Conservation (phyloP, 2,113 vertebrate genomes). For the Cheirogaleus medius region DNA sequence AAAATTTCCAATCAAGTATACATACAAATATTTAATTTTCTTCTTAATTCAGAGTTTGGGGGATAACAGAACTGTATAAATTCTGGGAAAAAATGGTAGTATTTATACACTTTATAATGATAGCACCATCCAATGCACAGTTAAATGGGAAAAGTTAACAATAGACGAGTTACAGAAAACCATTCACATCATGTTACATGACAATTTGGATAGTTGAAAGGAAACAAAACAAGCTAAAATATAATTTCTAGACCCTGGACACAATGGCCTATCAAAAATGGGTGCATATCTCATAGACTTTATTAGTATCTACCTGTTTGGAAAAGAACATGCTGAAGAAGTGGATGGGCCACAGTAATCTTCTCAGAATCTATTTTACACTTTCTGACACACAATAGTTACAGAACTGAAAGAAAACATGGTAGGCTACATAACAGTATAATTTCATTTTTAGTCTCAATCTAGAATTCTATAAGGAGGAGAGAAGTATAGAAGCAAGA, state of each 20-base stretch:
- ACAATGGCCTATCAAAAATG: neutral
- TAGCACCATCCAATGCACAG: neutral
- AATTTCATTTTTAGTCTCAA: neutral
- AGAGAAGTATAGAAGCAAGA: neutral
- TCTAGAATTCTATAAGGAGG: neutral
- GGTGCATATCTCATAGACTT: neutral
- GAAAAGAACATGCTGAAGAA: neutral
- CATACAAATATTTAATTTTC: neutral
- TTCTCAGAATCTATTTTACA: neutral
- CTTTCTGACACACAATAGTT: neutral
- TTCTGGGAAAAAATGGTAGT: neutral
- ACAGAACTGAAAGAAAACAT: neutral
- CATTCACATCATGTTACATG: neutral
- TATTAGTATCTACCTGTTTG: neutral
- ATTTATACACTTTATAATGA: neutral
- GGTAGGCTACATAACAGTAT: neutral
- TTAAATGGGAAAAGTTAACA: neutral
- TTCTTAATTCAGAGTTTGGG: neutral
- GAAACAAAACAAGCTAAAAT: neutral
- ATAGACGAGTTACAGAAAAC: neutral
- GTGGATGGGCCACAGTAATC: neutral
- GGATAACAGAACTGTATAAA: neutral
- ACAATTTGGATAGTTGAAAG: neutral
- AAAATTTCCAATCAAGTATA: neutral
- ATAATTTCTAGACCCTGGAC: neutral